Evolutionary conservation across 30 jellyfish, hydroid and myxozoan genomes (phyloP), one percentile per base, ranked within the genome.

Genomic region (Aurelia aurita complex sp. Pacific): DNA sequence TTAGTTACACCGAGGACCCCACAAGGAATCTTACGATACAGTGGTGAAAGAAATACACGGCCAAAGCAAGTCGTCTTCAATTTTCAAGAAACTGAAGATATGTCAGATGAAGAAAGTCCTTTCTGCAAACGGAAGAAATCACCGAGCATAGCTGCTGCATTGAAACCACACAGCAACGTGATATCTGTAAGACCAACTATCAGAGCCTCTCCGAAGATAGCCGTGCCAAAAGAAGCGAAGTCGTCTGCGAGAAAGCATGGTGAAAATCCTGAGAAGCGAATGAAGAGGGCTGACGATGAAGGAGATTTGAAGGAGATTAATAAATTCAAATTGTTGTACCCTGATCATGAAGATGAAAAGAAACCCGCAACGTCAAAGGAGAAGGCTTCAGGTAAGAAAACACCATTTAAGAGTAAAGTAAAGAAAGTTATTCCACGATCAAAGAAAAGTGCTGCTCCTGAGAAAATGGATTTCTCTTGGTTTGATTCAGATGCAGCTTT

Each of bases 401-500:
- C 91, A 33, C 74, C 91, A 11, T 75, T 85, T 51, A 92, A 88
- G 52, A 92, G 87, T 80, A 92, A 77, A 64, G 80, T 87, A 6
- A 92, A 92, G 76, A 88, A 81, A 57, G 74, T 92, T 32, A 69
- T 62, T 55, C 95, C 98, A 35, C 82, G 80, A 43, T 50, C 74
- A 32, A 86, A 82, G 76, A 76, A 69, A 18, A 57, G 50, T 34
- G 61, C 81, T 33, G 59, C 81, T 42, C 73, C 71, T 42, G 90
- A 92, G 61, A 64, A 60, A 65, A 46, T 69, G 80, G 85, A 71
- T 60, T 76, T 82, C 14, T 87, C 97, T 15, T 92, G 98, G 98
- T 92, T 92, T 74, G 98, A 92, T 62, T 32, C 96, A 3, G 98
- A 92, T 69, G 66, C 90, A 33, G 96, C 83, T 9, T 92, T 92